Evolutionary conservation across 2,113 vertebrate genomes (phyloP).

Genomic region (Eulacestoma nigropectus): DNA sequence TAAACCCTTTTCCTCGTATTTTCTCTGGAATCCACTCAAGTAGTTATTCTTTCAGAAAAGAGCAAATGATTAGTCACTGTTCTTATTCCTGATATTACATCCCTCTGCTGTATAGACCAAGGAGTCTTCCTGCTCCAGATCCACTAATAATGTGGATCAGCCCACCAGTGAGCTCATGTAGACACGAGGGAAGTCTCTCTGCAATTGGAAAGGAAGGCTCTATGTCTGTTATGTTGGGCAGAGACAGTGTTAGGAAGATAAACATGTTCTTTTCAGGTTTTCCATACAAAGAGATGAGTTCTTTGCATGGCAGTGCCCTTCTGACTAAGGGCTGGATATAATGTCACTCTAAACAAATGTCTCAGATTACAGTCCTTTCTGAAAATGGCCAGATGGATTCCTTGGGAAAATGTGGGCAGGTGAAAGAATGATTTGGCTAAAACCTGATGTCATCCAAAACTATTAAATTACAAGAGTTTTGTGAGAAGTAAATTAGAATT

Average conservation of each 20-base stretch:
- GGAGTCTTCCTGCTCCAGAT: background rate
- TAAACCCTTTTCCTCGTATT: background rate
- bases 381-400: background rate
- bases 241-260: background rate
- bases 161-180: background rate
- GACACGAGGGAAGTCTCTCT: background rate
- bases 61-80: background rate
- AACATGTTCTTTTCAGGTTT: background rate
- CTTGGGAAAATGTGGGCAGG: background rate
- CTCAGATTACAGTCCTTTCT: background rate
- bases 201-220: background rate
- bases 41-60: background rate
- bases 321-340: background rate
- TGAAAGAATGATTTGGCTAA: background rate
- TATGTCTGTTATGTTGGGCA: background rate
- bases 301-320: background rate
- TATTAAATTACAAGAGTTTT: background rate
- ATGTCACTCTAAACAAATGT: background rate
- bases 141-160: background rate
- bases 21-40: background rate
- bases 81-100: background rate
- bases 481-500: background rate
- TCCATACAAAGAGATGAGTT: background rate
- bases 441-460: background rate
- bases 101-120: background rate